Evolutionary conservation across 2,888 invertebrate species (phyloP), one percentile per base, ranked within the genome.

Genomic region (Subacronicta megacephala): DNA sequence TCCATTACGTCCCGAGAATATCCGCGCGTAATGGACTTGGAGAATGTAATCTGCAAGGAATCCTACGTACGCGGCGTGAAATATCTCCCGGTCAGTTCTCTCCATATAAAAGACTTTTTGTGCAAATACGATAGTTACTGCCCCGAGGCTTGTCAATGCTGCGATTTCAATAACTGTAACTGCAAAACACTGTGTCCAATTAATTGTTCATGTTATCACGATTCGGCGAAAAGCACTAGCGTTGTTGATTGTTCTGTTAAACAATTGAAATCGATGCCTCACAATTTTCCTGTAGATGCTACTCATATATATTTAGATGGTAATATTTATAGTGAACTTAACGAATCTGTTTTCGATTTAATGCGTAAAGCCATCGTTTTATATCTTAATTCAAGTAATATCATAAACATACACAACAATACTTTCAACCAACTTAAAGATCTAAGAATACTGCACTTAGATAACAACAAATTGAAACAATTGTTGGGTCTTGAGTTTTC

Each of bases 121-220:
- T 99, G 98, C 89, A 97, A 96, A 77, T 99, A 98, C 90, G 97
- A 97, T 77, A 96, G 96, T 29, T 97, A 98, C 85, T 99, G 99
- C 88, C 98, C 98, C 78, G 97, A 98, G 29, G 95, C 97, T 38
- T 99, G 99, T 87, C 97, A 98, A 83, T 99, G 99, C 91, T 99
- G 99, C 90, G 98, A 98, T 87, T 98, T 98, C 89, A 98, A 98
- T 88, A 97, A 97, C 62, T 99, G 99, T 91, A 98, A 98, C 90
- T 99, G 99, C 90, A 98, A 98, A 94, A 97, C 97, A 96, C 97
- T 97, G 65, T 99, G 99, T 83, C 99, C 99, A 6, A 95, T 95
- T 73, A 98, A 98, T 83, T 99, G 99, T 94, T 97, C 97, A 74
- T 99, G 99, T 89, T 99, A 98, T 94, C 98, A 98, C 90, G 99